A percentile compares a stretch with the other conserved stretches of the same genome.
Conservation (phyloP, 2,113 vertebrate genomes). For the Progne subis region DNA sequence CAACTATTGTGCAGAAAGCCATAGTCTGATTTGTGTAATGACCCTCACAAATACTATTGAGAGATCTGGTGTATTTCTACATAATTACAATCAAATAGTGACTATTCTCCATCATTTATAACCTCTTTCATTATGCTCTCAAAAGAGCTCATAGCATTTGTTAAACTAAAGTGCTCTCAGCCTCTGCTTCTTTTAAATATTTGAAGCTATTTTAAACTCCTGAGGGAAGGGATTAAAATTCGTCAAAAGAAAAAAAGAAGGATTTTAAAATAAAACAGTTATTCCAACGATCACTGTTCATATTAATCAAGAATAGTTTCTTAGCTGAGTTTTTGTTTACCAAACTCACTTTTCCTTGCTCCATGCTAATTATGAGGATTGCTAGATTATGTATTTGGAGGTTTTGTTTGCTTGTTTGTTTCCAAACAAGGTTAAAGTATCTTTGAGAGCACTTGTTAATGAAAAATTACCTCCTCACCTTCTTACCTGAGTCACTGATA, state of each 20-base stretch:
- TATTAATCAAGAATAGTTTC: not conserved
- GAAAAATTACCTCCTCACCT: not conserved
- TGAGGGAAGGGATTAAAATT: not conserved
- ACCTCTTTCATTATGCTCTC: fast-evolving
- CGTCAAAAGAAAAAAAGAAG: not conserved
- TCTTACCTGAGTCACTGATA: not conserved
- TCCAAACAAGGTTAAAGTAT: slow-evolving; percentile 7
- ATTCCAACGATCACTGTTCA: fast-evolving
- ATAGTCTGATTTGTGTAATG: not conserved
- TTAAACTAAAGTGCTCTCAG: not conserved
- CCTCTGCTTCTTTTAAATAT: not conserved
- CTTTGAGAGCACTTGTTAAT: not conserved
- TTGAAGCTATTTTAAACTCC: not conserved
- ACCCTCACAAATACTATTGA: not conserved
- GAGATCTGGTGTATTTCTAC: not conserved
- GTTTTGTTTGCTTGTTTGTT: slow-evolving; percentile 8
- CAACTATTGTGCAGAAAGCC: not conserved
- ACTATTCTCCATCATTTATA: not conserved
- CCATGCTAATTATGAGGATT: not conserved
- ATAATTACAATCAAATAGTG: not conserved
- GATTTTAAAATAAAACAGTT: not conserved
- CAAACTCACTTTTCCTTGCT: not conserved
- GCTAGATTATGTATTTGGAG: not conserved
- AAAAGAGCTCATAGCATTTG: not conserved
- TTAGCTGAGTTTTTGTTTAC: slow-evolving; percentile 1